Evolutionary conservation across 2,113 vertebrate species (phyloP), one percentile per base, ranked within the genome.

Genomic region (Micromys minutus): DNA sequence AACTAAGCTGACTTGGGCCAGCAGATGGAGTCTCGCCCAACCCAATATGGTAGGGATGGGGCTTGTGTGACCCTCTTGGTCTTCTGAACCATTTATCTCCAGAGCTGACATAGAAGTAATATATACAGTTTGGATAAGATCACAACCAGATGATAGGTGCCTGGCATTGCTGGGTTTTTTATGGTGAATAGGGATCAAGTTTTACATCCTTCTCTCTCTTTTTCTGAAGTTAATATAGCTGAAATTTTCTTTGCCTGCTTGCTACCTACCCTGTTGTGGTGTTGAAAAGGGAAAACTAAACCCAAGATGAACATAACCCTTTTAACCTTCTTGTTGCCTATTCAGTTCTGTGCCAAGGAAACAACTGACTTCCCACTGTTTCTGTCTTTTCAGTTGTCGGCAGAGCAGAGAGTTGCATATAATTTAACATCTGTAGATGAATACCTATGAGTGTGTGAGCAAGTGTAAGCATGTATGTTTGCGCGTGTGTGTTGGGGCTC

Each of bases 301-400:
- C 61, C 47, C 81, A 90, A 95, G 47, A 74, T 96, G 52, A 86
- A 97, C 7, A 61, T 57, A 94, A 92, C 24, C 50, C 45, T 26
- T 65, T 59, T 47, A 36, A 55, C 80, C 10, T 76, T 80, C 87
- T 90, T 61, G 12, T 75, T 95, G 91, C 90, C 85, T 75, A 47
- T 90, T 87, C 29, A 67, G 50, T 69, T 88, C 79, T 85, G 95
- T 98, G 97, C 97, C 96, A 97, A 96, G 94, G 74, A 90, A 93
- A 57, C 59, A 55, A 84, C 88, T 63, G 45, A 84, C 86, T 74
- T 42, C 47, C 67, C 50, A 2, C 3, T 77, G 85, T 89, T 83
- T 77, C 13, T 31, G n/a, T 93, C 85, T 34, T 67, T 87, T 65
- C n/a, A 17, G 36, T 77, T 3, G 2, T n/a, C 13, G 67, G 92